phyloP scores from a whole-genome alignment of 1,140 invertebrate genomes.

The Anagrus nilaparvatae region DNA sequence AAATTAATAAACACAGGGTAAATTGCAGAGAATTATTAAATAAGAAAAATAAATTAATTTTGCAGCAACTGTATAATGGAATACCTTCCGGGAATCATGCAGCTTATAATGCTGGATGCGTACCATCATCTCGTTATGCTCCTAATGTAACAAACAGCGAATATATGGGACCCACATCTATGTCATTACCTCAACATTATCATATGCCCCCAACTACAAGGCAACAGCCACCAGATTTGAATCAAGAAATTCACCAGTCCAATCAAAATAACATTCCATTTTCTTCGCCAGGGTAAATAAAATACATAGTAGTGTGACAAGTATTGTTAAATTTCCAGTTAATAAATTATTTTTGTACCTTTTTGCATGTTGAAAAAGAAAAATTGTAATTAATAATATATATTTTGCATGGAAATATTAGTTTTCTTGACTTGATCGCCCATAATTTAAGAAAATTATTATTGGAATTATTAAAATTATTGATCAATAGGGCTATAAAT shows the following conservation, averaged over 20 bases:
- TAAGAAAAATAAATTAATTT: not conserved
- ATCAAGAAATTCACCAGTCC: conserved; percentile 25
- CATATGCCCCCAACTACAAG: conserved; percentile 27
- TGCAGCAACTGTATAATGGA: conserved; percentile 32
- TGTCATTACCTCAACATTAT: conserved; percentile 33
- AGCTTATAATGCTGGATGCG: conserved; percentile 20
- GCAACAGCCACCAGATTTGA: conserved; percentile 21
- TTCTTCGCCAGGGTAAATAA: conserved; percentile 31
- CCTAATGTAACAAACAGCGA: conserved; percentile 23
- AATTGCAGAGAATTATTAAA: not conserved
- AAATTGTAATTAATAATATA: conserved; percentile 2
- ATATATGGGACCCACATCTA: conserved; percentile 23
- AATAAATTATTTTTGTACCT: no score
- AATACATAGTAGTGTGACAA: not conserved
- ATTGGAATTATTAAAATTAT: no score
- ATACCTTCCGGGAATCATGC: conserved; percentile 28
- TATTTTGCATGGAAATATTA: no score
- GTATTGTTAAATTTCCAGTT: no score
- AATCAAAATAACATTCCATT: conserved; percentile 34
- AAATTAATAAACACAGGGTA: not conserved
- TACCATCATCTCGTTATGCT: conserved; percentile 17
- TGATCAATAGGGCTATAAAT: no score
- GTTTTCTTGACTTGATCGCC: no score
- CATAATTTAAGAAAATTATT: no score
- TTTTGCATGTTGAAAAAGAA: not conserved